Evolutionary conservation across 2,797 vertebrate genomes (phyloP).

Genomic region (Sternotherus odoratus): DNA sequence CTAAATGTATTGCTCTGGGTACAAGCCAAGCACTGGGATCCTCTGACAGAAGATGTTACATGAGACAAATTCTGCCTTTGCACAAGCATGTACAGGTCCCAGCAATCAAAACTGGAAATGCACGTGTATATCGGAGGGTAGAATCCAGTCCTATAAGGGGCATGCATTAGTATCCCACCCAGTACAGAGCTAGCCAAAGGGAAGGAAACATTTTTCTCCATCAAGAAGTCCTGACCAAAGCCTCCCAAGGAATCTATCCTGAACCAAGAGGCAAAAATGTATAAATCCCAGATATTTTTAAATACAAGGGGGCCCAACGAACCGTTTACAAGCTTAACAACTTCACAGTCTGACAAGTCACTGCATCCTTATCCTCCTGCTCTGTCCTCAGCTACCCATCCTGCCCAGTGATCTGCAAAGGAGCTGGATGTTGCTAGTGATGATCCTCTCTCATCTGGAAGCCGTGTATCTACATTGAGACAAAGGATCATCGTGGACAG

Average conservation of each 20-base stretch:
- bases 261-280: background rate
- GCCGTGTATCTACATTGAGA: background rate
- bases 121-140: background rate
- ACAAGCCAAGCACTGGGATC: background rate
- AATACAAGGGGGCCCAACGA: background rate
- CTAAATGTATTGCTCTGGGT: background rate
- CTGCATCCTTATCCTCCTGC: background rate
- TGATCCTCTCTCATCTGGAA: background rate
- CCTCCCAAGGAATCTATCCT: background rate
- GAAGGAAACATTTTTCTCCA: background rate
- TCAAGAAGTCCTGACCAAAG: background rate
- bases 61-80: background rate
- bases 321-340: background rate
- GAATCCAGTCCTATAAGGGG: background rate
- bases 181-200: background rate
- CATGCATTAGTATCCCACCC: background rate
- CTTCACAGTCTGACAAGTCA: background rate
- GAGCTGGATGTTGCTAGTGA: background rate
- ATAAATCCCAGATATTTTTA: background rate
- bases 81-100: background rate
- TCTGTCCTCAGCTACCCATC: background rate
- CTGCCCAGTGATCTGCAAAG: background rate
- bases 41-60: background rate
- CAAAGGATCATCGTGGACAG: background rate
- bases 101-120: background rate